Evolutionary conservation across 2,888 invertebrate genomes (phyloP), one percentile per base, ranked within the genome.

Genomic region (Eudemis profundana): DNA sequence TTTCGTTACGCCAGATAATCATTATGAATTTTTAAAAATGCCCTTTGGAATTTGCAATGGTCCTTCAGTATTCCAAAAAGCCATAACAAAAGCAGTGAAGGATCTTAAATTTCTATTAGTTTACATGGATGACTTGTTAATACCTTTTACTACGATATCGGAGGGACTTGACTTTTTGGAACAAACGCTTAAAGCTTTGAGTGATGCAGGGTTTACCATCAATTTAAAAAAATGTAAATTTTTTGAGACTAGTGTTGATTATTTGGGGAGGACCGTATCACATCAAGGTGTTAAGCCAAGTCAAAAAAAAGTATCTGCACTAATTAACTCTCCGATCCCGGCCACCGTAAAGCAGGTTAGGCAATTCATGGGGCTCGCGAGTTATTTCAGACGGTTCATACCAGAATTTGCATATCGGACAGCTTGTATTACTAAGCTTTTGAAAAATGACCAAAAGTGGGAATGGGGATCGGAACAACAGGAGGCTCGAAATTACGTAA

Each of bases 141-240:
- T 46, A 17, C 12, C 46, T 3, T 46, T 46, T 46, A 8, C 7
- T 12, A 46, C 46, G 4, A 46, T 46, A 10, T 3, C 17, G 12
- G 19, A 46, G 4, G 46, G 46, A 17, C 19, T 46, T 8, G 46
- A 46, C 7, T 46, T 12, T 21, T 17, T 46, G 12, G 46, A 46
- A 1, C 46, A 21, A 12, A 46, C 46, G 19, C 8, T 44, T 10
- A 19, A 44, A 19, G 44, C 44, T 2, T 12, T 44, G 7, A 44
- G 12, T 12, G 19, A 44, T 8, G 44, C 44, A 7, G 44, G 44
- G 44, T 44, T 44, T 19, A 44, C 21, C 7, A 44, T 44, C 1
- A 44, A 44, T 44, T 19, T 44, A 19, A 44, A 44, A 17, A 44
- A 44, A 38, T 44, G 44, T 19, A 44, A 17, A 19, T 44, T 44